A percentile compares a stretch with the other conserved stretches of the same genome.
These are phyloP conservation scores for Neodon shergylaensis DNA, from an alignment of 2,113 vertebrate genomes.

Conservation along the genomic window DNA sequence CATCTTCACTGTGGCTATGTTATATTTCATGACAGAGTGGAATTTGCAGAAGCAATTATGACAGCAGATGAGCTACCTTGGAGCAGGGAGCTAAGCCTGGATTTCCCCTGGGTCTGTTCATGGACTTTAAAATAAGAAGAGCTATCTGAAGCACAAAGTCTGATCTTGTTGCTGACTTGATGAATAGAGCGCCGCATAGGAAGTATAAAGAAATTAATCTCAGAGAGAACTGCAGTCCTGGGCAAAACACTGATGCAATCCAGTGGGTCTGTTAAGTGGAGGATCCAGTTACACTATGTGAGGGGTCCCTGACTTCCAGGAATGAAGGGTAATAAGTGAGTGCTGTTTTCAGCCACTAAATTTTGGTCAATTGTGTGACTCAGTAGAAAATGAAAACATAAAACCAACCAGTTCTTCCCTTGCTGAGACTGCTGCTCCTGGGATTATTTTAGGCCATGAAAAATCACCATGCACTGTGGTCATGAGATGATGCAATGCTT, in stretches of 20 bases:
- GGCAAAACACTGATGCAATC: not conserved
- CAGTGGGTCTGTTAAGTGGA: not conserved
- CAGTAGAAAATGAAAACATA: slow-evolving; percentile 12
- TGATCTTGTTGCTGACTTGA: not conserved
- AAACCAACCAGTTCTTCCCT: not conserved
- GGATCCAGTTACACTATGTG: not conserved
- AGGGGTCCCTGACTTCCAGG: slow-evolving; percentile 19
- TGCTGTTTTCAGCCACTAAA: not conserved
- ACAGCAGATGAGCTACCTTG: not conserved
- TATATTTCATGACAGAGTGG: not conserved
- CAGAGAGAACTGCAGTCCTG: not conserved
- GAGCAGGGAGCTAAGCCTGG: not conserved
- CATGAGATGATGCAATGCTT: not conserved
- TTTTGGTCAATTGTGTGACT: not conserved
- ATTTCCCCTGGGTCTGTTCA: not conserved
- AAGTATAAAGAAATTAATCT: not conserved
- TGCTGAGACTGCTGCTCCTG: not conserved
- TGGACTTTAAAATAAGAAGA: not conserved
- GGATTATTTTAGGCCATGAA: not conserved
- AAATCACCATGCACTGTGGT: not conserved
- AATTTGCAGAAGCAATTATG: not conserved
- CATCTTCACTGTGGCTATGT: not conserved
- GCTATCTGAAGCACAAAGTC: not conserved
- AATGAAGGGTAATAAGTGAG: not conserved
- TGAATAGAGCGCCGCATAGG: not conserved